Conservation (phyloP, 1,140 invertebrate species). For the Caenorhabditis latens region DNA sequence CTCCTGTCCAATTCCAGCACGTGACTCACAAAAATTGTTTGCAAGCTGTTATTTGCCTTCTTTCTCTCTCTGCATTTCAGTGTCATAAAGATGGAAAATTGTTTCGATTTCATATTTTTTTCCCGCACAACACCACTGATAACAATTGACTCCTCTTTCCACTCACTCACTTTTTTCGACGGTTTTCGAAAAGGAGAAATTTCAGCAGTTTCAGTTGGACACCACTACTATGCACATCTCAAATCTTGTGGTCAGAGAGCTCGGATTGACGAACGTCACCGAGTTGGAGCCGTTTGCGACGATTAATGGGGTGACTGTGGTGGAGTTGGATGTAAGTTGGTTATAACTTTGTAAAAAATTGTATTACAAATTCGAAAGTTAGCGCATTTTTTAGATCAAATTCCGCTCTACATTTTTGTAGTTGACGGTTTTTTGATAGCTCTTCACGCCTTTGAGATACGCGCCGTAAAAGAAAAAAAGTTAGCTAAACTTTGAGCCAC, state of each 20-base stretch:
- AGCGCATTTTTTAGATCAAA: too few species aligned
- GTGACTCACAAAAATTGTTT: too few species aligned
- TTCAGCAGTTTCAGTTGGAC: not conserved
- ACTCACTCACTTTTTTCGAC: not conserved
- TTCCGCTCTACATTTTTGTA: too few species aligned
- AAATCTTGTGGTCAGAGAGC: not conserved
- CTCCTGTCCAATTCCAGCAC: too few species aligned
- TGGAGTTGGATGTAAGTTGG: slow-evolving; percentile 4
- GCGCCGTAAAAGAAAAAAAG: too few species aligned
- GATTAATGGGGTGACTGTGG: slow-evolving; percentile 17
- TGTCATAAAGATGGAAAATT: not conserved
- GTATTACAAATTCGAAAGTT: too few species aligned
- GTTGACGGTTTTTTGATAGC: too few species aligned
- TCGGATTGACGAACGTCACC: not conserved
- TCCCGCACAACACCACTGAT: slow-evolving; percentile 25
- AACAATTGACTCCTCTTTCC: not conserved
- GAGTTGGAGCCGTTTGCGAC: slow-evolving; percentile 2
- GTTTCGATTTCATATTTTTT: not conserved
- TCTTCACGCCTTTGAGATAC: too few species aligned
- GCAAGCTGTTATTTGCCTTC: too few species aligned
- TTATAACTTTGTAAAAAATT: too few species aligned
- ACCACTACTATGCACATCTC: slow-evolving; percentile 14
- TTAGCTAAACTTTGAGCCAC: too few species aligned
- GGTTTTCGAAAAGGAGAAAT: not conserved
- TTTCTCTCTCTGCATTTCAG: not conserved